Conservation (phyloP, 1,140 invertebrate species). For the Bombus terrestris region DNA sequence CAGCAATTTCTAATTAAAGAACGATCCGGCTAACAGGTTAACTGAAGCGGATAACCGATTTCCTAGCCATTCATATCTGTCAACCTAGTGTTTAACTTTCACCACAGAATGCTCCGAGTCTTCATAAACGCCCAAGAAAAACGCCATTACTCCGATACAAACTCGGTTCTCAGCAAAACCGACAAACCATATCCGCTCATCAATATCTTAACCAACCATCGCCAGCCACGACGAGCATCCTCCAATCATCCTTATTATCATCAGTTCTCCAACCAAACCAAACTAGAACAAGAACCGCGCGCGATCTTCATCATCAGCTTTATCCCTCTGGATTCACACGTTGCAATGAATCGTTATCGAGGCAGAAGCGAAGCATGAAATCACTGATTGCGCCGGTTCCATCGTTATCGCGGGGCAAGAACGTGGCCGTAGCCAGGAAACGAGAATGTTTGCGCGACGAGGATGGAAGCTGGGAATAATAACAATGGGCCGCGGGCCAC, state of each 20-base stretch:
- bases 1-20: background rate
- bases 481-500: constrained; percentile 77
- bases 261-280: background rate
- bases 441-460: background rate
- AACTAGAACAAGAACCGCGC: constrained; percentile 9
- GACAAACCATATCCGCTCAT: background rate
- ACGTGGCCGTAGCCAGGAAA: background rate
- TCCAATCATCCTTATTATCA: background rate
- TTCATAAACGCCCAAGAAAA: background rate
- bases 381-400: constrained; percentile 39
- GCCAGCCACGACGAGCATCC: background rate
- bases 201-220: background rate
- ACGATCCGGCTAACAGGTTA: background rate
- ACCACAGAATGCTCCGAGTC: background rate
- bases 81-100: background rate
- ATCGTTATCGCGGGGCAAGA: constrained; percentile 42
- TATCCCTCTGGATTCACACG: background rate
- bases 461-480: constrained; percentile 70
- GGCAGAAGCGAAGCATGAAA: constrained; percentile 31
- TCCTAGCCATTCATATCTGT: background rate
- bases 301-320: background rate
- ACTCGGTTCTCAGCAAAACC: background rate
- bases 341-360: constrained; percentile 11
- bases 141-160: background rate
- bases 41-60: background rate